Evolutionary conservation across 2,797 vertebrate genomes (phyloP).

Genomic region (Tolypeutes matacus): DNA sequence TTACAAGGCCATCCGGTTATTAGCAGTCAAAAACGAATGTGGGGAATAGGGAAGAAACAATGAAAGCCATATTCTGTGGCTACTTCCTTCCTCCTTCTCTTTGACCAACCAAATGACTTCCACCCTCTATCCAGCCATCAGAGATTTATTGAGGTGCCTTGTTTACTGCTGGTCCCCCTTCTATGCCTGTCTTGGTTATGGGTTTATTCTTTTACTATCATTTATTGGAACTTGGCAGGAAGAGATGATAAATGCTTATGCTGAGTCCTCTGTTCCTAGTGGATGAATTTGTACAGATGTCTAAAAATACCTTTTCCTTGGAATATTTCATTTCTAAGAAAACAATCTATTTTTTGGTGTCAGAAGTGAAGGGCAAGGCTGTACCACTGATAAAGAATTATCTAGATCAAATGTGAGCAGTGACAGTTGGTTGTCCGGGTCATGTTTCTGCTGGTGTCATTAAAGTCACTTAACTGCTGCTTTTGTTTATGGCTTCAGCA

Average conservation of each 20-base stretch:
- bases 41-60: neutral
- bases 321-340: conserved; percentile 69
- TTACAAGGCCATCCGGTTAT: conserved; percentile 16
- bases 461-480: conserved; percentile 50
- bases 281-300: conserved; percentile 48
- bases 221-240: conserved; percentile 60
- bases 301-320: conserved; percentile 58
- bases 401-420: conserved; percentile 57
- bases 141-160: neutral
- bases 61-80: neutral
- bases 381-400: conserved; percentile 37
- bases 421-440: conserved; percentile 57
- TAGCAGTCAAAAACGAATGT: conserved; percentile 22
- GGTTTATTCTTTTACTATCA: conserved; percentile 53
- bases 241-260: conserved; percentile 53
- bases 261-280: conserved; percentile 1
- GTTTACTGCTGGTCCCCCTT: neutral
- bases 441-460: conserved; percentile 44
- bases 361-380: conserved; percentile 73
- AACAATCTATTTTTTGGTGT: conserved; percentile 62
- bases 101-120: neutral
- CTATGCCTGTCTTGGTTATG: conserved; percentile 53
- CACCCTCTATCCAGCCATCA: neutral
- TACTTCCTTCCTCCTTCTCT: neutral
- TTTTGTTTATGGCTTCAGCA: conserved; percentile 55